These are phyloP conservation scores for Ruditapes philippinarum DNA, from an alignment of 1,140 invertebrate species.

Conservation along the genomic window DNA sequence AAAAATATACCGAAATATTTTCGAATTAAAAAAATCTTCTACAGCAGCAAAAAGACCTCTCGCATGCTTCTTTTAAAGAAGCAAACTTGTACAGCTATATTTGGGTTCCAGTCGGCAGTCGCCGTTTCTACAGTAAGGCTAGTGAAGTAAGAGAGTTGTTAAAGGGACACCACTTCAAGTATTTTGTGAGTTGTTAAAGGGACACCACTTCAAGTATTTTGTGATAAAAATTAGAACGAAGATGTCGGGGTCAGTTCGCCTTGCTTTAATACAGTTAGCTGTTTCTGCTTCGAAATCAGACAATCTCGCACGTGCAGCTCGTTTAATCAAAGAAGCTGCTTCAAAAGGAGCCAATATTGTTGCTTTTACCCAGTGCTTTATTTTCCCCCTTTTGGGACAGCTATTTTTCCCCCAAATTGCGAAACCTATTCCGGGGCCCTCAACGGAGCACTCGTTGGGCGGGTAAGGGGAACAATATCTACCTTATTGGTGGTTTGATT, in stretches of 20 bases:
- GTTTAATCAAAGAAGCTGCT: slow-evolving; percentile 92
- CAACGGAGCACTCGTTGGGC: slow-evolving; percentile 91
- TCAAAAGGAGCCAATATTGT: slow-evolving; percentile 92
- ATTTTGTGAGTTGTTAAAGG: slow-evolving; percentile 2
- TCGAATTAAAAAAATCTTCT: no score
- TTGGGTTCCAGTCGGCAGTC: neutral
- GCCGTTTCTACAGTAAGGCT: no score
- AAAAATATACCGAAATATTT: no score
- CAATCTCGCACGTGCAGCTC: slow-evolving; percentile 92
- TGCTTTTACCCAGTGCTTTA: slow-evolving; percentile 97
- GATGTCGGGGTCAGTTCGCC: slow-evolving; percentile 73
- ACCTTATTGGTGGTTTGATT: slow-evolving; percentile 95
- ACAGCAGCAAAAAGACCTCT: no score
- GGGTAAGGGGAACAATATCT: slow-evolving; percentile 93
- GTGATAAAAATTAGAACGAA: slow-evolving; percentile 25
- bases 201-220: neutral
- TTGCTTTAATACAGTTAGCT: slow-evolving; percentile 93
- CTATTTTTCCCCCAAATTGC: slow-evolving; percentile 95
- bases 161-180: no score
- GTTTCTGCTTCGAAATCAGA: slow-evolving; percentile 92
- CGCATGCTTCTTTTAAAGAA: no score
- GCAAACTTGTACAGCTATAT: neutral
- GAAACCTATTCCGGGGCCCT: slow-evolving; percentile 92
- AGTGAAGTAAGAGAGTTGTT: no score
- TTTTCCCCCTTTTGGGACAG: slow-evolving; percentile 97